These are phyloP conservation scores for Herminia tarsipennalis DNA, from an alignment of 2,888 invertebrate species.

Conservation along the genomic window DNA sequence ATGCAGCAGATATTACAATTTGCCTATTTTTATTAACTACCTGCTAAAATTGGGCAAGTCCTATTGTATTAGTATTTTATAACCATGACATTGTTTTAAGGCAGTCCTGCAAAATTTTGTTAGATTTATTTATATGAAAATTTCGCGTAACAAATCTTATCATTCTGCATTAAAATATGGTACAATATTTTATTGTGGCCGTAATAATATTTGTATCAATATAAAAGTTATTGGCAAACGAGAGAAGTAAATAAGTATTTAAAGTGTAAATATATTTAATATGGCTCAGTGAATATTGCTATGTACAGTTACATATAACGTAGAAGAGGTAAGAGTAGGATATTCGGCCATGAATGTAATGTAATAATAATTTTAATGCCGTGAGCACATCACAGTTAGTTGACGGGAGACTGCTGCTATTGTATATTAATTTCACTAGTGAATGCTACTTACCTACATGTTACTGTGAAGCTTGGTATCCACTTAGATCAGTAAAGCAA, in stretches of 20 bases:
- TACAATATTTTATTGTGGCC: constrained; percentile 2
- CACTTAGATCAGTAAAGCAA: constrained; percentile 13
- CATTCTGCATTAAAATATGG: background rate
- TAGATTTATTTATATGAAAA: background rate
- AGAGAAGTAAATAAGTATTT: constrained; percentile 52
- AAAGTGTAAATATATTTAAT: constrained; percentile 75
- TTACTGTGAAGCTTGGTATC: constrained; percentile 40
- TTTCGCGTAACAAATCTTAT: too few species aligned
- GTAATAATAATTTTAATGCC: constrained; percentile 58
- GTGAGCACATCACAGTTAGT: constrained; percentile 71
- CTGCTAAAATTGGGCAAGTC: background rate
- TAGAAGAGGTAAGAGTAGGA: constrained; percentile 63
- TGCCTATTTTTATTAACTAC: background rate
- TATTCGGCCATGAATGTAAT: constrained; percentile 74
- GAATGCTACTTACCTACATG: constrained; percentile 41
- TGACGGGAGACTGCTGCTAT: constrained; percentile 64
- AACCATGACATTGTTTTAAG: constrained; percentile 11
- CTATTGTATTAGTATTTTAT: constrained; percentile 1
- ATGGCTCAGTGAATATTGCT: constrained; percentile 61
- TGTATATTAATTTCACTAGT: constrained; percentile 67
- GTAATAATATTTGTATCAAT: constrained; percentile 20
- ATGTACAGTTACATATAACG: constrained; percentile 75
- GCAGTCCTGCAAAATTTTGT: background rate
- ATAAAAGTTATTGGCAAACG: constrained; percentile 33
- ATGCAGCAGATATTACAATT: background rate